phyloP scores from a whole-genome alignment of 2,113 vertebrate genomes.

The Mohoua ochrocephala region DNA sequence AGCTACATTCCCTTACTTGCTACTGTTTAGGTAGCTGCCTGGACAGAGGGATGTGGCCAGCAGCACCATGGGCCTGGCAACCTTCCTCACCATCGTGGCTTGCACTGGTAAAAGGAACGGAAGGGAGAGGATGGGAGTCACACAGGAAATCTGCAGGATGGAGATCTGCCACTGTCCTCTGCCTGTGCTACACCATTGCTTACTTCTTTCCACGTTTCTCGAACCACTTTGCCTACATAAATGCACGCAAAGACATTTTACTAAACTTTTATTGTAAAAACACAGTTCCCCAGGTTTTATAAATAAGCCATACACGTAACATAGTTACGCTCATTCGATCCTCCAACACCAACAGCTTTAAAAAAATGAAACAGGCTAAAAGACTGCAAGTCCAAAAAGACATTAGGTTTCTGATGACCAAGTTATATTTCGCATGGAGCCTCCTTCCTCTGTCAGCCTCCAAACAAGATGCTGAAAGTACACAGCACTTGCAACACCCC shows the following conservation, averaged over 20 bases:
- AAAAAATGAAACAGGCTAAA: conserved; percentile 51
- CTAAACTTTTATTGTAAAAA: conserved; percentile 73
- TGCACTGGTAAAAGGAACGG: not conserved
- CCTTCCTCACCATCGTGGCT: not conserved
- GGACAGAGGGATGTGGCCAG: not conserved
- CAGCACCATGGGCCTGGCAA: not conserved
- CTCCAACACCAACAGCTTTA: conserved; percentile 61
- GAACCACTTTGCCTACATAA: not conserved
- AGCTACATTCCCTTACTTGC: not conserved
- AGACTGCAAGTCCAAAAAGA: conserved; percentile 55
- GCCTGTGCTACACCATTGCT: not conserved
- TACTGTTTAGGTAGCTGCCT: not conserved
- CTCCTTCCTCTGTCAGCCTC: conserved; percentile 41
- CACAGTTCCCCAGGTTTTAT: conserved; percentile 63
- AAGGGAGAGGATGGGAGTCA: not conserved
- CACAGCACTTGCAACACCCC: conserved; percentile 49
- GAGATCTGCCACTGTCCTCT: not conserved
- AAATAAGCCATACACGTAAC: conserved; percentile 72
- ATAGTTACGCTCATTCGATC: conserved; percentile 50
- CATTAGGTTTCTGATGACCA: conserved; percentile 54
- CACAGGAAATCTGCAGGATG: not conserved
- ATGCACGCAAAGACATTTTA: not conserved
- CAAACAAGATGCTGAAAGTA: conserved; percentile 62
- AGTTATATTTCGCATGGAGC: conserved; percentile 56
- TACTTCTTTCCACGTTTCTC: not conserved